These are phyloP conservation scores for Urocolius indicus DNA, from an alignment of 2,113 vertebrate genomes.

Conservation along the genomic window DNA sequence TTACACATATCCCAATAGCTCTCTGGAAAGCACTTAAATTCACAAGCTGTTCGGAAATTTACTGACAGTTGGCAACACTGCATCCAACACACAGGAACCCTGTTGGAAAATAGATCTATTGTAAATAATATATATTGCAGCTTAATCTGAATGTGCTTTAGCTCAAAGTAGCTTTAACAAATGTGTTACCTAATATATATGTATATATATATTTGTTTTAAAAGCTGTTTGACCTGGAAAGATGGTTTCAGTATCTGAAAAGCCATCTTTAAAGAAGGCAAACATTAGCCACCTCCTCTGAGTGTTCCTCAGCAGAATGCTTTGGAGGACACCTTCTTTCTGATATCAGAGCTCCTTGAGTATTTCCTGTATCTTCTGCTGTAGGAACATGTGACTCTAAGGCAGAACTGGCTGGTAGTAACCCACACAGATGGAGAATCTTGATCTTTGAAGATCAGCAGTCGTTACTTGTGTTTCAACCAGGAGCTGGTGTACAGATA, in stretches of 20 bases:
- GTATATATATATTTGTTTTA: too few species aligned
- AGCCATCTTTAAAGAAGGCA: not conserved
- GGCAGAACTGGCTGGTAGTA: not conserved
- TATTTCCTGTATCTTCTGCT: not conserved
- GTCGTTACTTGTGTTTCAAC: not conserved
- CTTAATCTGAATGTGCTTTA: conserved; percentile 14
- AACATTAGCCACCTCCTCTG: not conserved
- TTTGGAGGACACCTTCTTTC: not conserved
- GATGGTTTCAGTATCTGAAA: conserved; percentile 9
- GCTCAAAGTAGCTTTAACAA: conserved; percentile 25
- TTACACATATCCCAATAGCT: conserved; percentile 66
- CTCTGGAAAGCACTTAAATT: conserved; percentile 75
- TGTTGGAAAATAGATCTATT: conserved; percentile 64
- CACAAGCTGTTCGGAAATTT: conserved; percentile 69
- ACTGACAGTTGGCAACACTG: conserved; percentile 67
- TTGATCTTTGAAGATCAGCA: not conserved
- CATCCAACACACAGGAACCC: conserved; percentile 55
- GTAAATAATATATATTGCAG: conserved; percentile 55
- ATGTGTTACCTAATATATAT: not conserved
- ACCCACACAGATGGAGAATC: not conserved
- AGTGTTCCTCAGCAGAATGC: not conserved
- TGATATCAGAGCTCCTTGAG: not conserved
- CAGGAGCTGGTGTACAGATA: not conserved
- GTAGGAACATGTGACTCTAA: not conserved
- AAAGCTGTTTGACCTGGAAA: conserved; percentile 12